phyloP scores from a whole-genome alignment of 2,797 vertebrate species.

The Lithobates pipiens region DNA sequence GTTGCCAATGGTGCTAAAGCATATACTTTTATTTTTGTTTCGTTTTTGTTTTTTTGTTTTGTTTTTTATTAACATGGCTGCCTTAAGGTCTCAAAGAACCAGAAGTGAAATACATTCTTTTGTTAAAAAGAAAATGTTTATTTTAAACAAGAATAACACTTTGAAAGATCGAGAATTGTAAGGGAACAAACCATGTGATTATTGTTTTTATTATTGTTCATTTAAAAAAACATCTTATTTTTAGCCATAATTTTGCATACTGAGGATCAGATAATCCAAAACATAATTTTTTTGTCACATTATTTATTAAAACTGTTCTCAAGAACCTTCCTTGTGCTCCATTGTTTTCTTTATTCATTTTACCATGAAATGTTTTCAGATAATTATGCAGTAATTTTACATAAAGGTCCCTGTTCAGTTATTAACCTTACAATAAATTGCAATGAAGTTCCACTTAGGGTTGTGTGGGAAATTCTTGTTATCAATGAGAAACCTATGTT shows the following conservation, averaged over 20 bases:
- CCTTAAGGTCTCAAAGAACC: constrained; percentile 75
- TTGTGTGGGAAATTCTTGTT: constrained; percentile 47
- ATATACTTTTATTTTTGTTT: constrained; percentile 73
- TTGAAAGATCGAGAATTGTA: constrained; percentile 77
- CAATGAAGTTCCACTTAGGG: constrained; percentile 36
- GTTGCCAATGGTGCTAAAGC: constrained; percentile 82
- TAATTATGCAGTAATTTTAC: constrained; percentile 36
- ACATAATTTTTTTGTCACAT: constrained; percentile 86
- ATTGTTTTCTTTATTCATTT: neutral
- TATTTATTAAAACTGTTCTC: constrained; percentile 90
- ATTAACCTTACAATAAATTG: constrained; percentile 50
- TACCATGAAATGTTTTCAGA: constrained; percentile 20
- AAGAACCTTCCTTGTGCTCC: constrained; percentile 75
- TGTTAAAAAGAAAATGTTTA: constrained; percentile 75
- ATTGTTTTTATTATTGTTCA: constrained; percentile 85
- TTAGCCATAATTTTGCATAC: constrained; percentile 88
- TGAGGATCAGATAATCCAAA: constrained; percentile 84
- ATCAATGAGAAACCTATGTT: constrained; percentile 20
- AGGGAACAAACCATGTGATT: constrained; percentile 82
- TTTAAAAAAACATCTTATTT: constrained; percentile 84
- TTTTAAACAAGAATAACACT: constrained; percentile 69
- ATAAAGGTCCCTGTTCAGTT: constrained; percentile 28
- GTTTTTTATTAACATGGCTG: constrained; percentile 68
- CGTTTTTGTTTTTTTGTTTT: neutral
- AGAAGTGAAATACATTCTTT: constrained; percentile 73